phyloP scores from a whole-genome alignment of 2,797 vertebrate species.

The Poecile montanus region DNA sequence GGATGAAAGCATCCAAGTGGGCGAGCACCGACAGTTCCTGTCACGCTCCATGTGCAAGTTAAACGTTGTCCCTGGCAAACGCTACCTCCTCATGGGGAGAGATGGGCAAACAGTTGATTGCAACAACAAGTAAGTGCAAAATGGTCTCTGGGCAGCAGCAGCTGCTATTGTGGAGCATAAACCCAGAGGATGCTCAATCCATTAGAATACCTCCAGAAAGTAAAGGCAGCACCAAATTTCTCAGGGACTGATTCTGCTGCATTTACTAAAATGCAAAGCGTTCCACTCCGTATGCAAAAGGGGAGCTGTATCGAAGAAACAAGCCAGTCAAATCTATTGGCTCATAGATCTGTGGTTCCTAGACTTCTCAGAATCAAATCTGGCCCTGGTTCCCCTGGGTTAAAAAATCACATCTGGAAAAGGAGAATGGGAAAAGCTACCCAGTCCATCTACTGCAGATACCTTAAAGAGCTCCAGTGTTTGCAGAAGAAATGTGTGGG shows the following conservation, averaged over 20 bases:
- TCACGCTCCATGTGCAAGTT: constrained; percentile 37
- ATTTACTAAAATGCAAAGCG: not conserved
- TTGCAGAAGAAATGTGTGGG: not conserved
- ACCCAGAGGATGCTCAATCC: not conserved
- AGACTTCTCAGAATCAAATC: not conserved
- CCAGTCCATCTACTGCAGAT: not conserved
- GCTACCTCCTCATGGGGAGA: constrained; percentile 76
- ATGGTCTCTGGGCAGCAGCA: not conserved
- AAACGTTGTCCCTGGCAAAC: constrained; percentile 4
- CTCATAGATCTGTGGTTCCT: not conserved
- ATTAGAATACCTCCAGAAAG: not conserved
- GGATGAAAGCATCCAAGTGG: constrained; percentile 45
- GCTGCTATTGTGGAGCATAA: rapidly evolving
- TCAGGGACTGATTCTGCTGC: not conserved
- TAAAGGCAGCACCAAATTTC: not conserved
- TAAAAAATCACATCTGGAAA: not conserved
- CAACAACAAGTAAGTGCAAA: constrained; percentile 59
- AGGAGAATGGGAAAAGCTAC: not conserved
- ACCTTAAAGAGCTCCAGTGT: not conserved
- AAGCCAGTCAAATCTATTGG: not conserved
- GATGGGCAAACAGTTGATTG: constrained; percentile 34
- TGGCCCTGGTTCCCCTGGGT: not conserved
- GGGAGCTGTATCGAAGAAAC: not conserved
- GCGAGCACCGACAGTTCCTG: constrained; percentile 56
- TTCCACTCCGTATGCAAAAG: not conserved